Evolutionary conservation across 2,888 invertebrate species (phyloP), one percentile per base, ranked within the genome.

Genomic region (Drosophila maculinotata): DNA sequence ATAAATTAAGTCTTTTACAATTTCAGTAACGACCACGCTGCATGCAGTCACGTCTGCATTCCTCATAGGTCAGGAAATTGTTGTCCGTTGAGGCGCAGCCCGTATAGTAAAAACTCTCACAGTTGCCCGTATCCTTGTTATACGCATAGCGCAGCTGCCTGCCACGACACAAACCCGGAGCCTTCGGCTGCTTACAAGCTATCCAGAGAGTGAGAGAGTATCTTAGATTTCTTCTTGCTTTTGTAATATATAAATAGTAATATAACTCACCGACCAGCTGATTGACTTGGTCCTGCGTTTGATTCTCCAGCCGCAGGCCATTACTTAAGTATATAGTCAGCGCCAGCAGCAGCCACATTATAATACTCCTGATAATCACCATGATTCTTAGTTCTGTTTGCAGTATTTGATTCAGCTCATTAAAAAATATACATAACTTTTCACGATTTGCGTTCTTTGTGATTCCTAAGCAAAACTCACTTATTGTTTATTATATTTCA

Each of bases 1-100:
- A n/a, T n/a, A 30, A 23, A 31, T 38, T 7, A 41, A 41, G 8
- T 17, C 12, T 6, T 45, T 45, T 20, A 30, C 12, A 6, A 33
- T 38, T 30, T 9, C 62, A 90, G 56, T 89, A 89, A 60, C 90
- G 82, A 14, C 77, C 60, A 15, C 77, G 80, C 25, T 76, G 70
- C 82, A 90, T 89, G 63, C 90, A 89, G 26, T 90, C 89, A 8
- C 89, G 84, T 1, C 89, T 82, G 45, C 89, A 90, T 57, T 90
- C 89, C 62, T 90, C 89, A 42, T 71, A 90, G 52, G 89, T 90
- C 9, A 89, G 66, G 26, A 89, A 90, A 54, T 89, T 88, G 35
- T 90, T 90, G 1, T 73, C 77, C 26, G 84, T 87, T 3, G 87
- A 75, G n/a, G 67, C 87, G 14, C 90, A 90, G 9, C 89, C 90